Percentiles rank a stretch among this genome's conserved stretches.
Evolutionary conservation across 2,888 invertebrate genomes (phyloP).

Genomic region (Cistogaster globosa): DNA sequence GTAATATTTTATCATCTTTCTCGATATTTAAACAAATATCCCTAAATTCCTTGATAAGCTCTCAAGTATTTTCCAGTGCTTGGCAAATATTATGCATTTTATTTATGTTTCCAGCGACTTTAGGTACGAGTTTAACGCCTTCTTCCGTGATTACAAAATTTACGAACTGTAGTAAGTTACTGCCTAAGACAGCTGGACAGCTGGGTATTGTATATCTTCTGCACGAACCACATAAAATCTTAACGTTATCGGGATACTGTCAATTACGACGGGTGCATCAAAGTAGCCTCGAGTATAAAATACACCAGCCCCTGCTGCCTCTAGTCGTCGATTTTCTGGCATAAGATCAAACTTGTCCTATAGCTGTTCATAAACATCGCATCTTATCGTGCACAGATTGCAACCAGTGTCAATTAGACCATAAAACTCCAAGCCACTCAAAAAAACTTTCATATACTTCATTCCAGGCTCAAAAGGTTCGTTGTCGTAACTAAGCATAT

Average conservation of each 20-base stretch:
- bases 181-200: conserved; percentile 64
- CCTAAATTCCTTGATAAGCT: not conserved
- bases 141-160: conserved; percentile 50
- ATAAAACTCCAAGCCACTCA: conserved; percentile 13
- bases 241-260: conserved; percentile 38
- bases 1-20: not conserved
- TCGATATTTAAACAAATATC: no score
- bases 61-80: not conserved
- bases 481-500: conserved; percentile 28
- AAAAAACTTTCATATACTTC: conserved; percentile 6
- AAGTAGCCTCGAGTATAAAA: conserved; percentile 59
- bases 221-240: no score
- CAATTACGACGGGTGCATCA: conserved; percentile 30
- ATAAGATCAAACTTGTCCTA: conserved; percentile 10
- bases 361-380: conserved; percentile 2
- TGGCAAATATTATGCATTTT: not conserved
- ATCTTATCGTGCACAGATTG: conserved; percentile 19
- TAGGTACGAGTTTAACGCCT: conserved; percentile 26
- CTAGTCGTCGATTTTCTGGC: conserved; percentile 14
- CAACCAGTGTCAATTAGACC: conserved; percentile 23
- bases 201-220: no score
- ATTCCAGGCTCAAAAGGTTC: conserved; percentile 32
- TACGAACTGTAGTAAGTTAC: no score
- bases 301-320: no score
- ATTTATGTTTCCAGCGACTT: no score